These are phyloP conservation scores for Cisticola juncidis DNA, from an alignment of 2,113 vertebrate genomes.

Conservation along the genomic window DNA sequence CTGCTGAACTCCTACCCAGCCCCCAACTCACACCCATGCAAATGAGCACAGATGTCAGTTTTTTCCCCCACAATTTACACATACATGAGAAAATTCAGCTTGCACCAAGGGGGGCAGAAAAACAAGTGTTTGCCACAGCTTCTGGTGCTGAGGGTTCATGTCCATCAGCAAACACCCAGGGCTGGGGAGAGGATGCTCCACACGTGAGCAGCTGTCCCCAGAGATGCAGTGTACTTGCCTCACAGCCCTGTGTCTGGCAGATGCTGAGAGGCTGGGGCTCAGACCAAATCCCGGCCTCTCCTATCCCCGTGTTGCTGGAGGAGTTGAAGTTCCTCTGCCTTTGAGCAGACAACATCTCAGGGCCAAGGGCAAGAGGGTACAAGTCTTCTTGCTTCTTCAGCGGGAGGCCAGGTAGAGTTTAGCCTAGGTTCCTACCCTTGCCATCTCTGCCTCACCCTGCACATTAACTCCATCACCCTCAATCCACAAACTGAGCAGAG, in stretches of 20 bases:
- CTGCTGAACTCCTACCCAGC: neutral
- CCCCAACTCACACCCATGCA: neutral
- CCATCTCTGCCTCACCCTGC: neutral
- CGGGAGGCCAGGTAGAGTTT: neutral
- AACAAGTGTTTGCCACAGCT: neutral
- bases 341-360: neutral
- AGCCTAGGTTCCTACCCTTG: neutral
- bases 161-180: neutral
- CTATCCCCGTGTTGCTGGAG: accelerated
- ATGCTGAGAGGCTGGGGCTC: accelerated
- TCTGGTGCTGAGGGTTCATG: neutral
- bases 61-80: neutral
- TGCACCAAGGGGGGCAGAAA: neutral
- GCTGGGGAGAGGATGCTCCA: neutral
- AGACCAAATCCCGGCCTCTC: neutral
- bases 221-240: accelerated
- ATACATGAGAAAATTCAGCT: neutral
- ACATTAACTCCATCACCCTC: constrained; percentile 7
- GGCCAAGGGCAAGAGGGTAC: neutral
- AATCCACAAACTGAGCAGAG: neutral
- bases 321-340: neutral
- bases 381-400: neutral
- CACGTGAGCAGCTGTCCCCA: neutral
- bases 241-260: neutral
- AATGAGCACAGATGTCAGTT: neutral